These are phyloP conservation scores for Semibalanus balanoides DNA, from an alignment of 1,140 invertebrate species.

Conservation along the genomic window DNA sequence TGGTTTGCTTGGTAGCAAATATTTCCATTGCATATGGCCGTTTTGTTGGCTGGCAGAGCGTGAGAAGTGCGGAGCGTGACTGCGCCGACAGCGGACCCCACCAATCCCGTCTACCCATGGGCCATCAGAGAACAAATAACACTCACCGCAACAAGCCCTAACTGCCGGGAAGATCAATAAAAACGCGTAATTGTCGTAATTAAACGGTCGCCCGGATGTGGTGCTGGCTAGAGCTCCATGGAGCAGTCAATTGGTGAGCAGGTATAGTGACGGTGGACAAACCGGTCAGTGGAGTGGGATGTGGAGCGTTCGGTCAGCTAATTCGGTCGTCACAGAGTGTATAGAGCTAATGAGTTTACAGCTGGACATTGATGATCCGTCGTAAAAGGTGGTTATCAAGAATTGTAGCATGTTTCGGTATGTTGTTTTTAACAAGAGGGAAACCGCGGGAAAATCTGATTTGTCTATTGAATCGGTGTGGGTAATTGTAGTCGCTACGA, in stretches of 20 bases:
- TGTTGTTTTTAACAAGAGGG: no score
- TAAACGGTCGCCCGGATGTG: neutral
- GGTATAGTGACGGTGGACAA: neutral
- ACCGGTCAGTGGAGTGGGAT: neutral
- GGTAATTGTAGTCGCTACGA: no score
- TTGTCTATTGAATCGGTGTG: no score
- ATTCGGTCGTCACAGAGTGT: neutral
- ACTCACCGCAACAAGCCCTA: neutral
- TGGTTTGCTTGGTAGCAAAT: no score
- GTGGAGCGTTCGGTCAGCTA: neutral
- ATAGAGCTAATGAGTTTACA: no score
- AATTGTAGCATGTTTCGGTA: no score
- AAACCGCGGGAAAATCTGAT: no score
- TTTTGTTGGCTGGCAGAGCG: neutral
- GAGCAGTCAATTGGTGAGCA: neutral
- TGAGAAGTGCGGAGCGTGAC: neutral
- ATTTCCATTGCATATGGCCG: no score
- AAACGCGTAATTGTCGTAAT: neutral
- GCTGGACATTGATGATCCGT: no score
- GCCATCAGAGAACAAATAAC: neutral
- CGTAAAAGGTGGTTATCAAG: no score
- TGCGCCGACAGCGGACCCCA: neutral
- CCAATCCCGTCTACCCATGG: neutral
- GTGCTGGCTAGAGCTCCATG: neutral
- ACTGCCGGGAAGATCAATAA: neutral